These are phyloP conservation scores for Siniperca chuatsi DNA, from an alignment of 2,113 vertebrate species.

Conservation along the genomic window DNA sequence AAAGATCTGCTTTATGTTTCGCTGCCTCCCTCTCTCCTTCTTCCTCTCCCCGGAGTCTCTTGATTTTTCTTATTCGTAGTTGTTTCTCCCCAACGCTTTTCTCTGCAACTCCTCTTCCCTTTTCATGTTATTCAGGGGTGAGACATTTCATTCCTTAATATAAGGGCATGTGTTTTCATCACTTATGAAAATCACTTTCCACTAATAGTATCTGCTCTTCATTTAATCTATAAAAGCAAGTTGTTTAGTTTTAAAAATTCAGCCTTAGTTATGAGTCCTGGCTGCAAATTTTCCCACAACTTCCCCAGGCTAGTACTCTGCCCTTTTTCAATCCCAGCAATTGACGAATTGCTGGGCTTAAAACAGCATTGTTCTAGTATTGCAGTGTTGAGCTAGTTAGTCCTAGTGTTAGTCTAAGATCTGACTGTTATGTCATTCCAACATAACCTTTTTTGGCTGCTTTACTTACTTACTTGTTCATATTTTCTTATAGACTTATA, in stretches of 20 bases:
- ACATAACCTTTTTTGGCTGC: neutral
- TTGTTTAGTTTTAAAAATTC: neutral
- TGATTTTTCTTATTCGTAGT: conserved; percentile 52
- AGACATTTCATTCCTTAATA: neutral
- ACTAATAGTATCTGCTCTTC: neutral
- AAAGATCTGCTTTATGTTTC: conserved; percentile 69
- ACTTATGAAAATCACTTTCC: conserved; percentile 24
- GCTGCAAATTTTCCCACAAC: neutral
- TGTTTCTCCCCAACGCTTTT: conserved; percentile 30
- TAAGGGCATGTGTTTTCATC: conserved; percentile 6
- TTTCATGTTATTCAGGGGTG: neutral
- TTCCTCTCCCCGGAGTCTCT: conserved; percentile 34
- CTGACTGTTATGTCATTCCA: neutral
- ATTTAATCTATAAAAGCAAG: neutral
- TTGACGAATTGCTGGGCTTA: too few relatives aligned
- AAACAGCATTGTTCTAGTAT: neutral
- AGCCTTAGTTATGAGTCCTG: neutral
- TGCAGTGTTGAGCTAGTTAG: neutral
- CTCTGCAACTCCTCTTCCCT: conserved; percentile 25
- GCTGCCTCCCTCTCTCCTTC: conserved; percentile 31
- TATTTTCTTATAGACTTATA: too few relatives aligned
- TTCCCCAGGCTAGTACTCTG: too few relatives aligned
- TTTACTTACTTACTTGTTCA: too few relatives aligned
- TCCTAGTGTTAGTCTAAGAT: too few relatives aligned
- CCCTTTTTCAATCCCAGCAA: too few relatives aligned